phyloP scores from a whole-genome alignment of 2,113 vertebrate genomes.

The Aepyceros melampus region DNA sequence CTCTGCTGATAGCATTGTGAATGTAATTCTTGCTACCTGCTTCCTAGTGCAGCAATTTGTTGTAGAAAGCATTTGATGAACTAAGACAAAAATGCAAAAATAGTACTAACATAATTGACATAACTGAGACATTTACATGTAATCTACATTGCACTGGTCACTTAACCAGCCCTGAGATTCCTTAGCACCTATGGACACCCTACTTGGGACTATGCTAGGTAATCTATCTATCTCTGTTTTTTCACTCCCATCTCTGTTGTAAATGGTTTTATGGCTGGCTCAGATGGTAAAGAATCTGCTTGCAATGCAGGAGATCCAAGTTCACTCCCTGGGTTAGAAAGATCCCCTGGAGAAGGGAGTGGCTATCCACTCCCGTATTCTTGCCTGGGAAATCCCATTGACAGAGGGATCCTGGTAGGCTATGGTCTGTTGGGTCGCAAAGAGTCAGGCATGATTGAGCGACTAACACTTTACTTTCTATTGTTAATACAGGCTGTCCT shows the following conservation, averaged over 20 bases:
- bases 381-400: not conserved
- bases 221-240: not conserved
- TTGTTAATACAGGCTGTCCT: not conserved
- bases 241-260: not conserved
- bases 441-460: not conserved
- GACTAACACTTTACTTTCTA: not conserved
- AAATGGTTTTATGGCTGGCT: not conserved
- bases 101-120: not conserved
- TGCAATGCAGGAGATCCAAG: not conserved
- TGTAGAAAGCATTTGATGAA: not conserved
- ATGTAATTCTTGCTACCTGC: not conserved
- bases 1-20: not conserved
- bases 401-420: not conserved
- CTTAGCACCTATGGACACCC: not conserved
- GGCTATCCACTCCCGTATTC: not conserved
- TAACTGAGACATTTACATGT: not conserved
- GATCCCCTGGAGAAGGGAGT: not conserved
- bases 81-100: not conserved
- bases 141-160: not conserved
- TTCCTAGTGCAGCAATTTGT: not conserved
- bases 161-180: not conserved
- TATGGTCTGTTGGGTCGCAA: not conserved
- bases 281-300: not conserved
- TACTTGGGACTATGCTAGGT: not conserved
- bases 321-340: not conserved